These are phyloP conservation scores for Lepidotrigona ventralis DNA, from an alignment of 1,140 invertebrate species.

Conservation along the genomic window DNA sequence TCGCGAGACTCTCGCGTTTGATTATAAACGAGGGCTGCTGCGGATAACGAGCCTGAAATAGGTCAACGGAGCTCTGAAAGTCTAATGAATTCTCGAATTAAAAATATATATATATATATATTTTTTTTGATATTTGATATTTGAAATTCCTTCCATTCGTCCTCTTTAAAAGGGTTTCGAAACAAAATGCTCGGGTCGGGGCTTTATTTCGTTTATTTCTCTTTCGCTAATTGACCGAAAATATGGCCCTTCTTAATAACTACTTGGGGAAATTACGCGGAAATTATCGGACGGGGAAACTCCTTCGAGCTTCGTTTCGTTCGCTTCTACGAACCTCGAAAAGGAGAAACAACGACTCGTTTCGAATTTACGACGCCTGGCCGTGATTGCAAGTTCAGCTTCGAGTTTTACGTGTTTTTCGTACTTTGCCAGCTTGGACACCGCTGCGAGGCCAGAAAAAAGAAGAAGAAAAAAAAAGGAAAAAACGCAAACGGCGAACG, in stretches of 20 bases:
- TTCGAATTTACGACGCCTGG: constrained; percentile 28
- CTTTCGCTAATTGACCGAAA: not conserved
- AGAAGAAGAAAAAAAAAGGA: too few relatives aligned
- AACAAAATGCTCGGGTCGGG: too few relatives aligned
- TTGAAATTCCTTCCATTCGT: not conserved
- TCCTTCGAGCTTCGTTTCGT: not conserved
- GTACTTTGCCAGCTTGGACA: constrained; percentile 1
- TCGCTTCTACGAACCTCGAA: not conserved
- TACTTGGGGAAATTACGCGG: not conserved
- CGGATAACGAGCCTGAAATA: not conserved
- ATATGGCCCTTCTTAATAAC: not conserved
- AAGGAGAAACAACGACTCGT: constrained; percentile 13
- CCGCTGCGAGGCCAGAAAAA: too few relatives aligned
- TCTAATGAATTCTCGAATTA: not conserved
- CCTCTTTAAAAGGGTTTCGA: not conserved
- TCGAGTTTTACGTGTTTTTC: not conserved
- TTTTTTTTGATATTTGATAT: not conserved
- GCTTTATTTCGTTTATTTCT: not conserved
- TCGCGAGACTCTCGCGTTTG: not conserved
- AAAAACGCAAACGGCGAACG: not conserved
- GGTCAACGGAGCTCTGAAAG: not conserved
- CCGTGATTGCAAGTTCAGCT: constrained; percentile 20
- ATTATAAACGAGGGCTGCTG: not conserved
- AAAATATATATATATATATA: not conserved
- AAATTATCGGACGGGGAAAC: not conserved